Base-by-base conservation (phyloP, 2,113 vertebrate genomes). In the Ptychochromis oligacanthus region DNA sequence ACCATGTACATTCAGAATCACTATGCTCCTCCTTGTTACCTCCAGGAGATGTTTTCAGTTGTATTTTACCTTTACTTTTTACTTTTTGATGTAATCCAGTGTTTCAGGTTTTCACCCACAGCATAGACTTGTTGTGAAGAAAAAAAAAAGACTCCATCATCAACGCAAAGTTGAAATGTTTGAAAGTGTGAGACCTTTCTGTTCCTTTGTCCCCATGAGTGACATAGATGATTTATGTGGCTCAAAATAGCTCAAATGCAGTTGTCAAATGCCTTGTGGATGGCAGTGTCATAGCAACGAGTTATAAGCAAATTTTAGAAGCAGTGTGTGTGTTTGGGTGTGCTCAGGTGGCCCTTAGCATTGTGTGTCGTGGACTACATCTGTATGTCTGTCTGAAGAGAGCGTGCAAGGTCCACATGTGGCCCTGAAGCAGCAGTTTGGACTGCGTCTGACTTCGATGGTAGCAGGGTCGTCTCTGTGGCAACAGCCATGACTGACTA, bases 161-260 rank as follows among this genome's bases (percentile, higher is more conserved):
- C 40, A 36, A 2, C 76, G 36, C 26, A 80, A 61, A 79, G 64
- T 55, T 72, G 34, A 77, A 56, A 13, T 72, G 61, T 61, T 82
- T 77, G 20, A 52, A 91, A 40, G 76, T 83, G 76, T 83, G 31
- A 83, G 65, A 57, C 80, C 77, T 88, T 61, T 75, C 24, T 24
- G 72, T 81, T 28, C 58, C 78, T 89, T 88, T 89, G 82, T 93
- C 85, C 80, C 60, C 8, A 7, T 34, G 77, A 81, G 40, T 90
- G 83, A 80, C 56, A 75, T 46, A 38, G 54, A 75, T 87, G 70
- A 88, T 89, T 88, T 83, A 58, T 75, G 57, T 43, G 36, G 75
- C 88, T 88, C 5, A 61, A 87, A 94, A 94, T 89, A 90, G 82
- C 84, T 87, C 38, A 43, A 88, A 88, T 84, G 56, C 17, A 36